These are phyloP conservation scores for Euphydryas editha DNA, from an alignment of 2,888 invertebrate genomes.

Conservation along the genomic window DNA sequence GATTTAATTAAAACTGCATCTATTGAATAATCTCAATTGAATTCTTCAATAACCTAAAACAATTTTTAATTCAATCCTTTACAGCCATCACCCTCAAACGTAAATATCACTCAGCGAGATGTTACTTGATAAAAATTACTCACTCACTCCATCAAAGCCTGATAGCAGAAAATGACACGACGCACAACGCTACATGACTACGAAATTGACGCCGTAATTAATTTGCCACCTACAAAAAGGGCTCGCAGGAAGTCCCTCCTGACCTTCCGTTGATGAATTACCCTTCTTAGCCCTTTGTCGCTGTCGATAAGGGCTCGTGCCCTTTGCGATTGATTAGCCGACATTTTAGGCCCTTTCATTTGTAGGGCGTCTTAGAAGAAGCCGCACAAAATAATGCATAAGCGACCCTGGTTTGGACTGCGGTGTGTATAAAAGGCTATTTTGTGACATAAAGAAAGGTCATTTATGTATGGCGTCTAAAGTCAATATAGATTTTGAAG, in stretches of 20 bases:
- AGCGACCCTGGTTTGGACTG: conserved; percentile 32
- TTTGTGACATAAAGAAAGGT: conserved; percentile 20
- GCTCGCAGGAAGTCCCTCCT: conserved; percentile 45
- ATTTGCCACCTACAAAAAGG: conserved; percentile 70
- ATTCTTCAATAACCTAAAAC: no score
- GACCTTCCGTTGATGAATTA: conserved; percentile 72
- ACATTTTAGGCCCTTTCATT: conserved; percentile 75
- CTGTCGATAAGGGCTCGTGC: conserved; percentile 56
- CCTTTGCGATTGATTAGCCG: conserved; percentile 79
- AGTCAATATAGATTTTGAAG: neutral
- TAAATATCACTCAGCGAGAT: neutral
- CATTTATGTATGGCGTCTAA: conserved; percentile 14
- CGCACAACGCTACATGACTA: conserved; percentile 32
- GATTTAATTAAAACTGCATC: no score
- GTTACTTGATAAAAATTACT: neutral
- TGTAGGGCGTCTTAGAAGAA: conserved; percentile 70
- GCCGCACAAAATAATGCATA: conserved; percentile 55
- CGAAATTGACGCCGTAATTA: conserved; percentile 61
- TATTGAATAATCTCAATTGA: no score
- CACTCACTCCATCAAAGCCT: conserved; percentile 19
- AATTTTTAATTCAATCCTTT: no score
- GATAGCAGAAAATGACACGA: conserved; percentile 37
- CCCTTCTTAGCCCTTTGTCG: conserved; percentile 67
- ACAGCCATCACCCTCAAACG: no score
- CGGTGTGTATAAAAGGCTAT: conserved; percentile 18